Base-by-base conservation (phyloP, 2,113 vertebrate genomes). In the Climacteris rufus region DNA sequence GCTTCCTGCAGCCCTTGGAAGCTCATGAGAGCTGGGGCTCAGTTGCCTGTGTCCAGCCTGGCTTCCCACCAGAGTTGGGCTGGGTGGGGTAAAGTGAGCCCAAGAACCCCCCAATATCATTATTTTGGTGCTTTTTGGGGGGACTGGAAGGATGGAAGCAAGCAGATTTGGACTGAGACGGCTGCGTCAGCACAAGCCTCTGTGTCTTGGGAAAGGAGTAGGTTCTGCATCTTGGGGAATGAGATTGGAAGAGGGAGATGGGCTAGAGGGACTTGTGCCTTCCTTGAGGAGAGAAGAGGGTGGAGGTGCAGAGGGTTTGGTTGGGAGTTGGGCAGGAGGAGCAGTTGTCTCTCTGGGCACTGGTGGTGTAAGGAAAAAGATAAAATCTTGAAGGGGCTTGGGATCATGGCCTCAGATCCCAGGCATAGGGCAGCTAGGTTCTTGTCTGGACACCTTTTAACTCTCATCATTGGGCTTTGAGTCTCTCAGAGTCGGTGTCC, bases 1-100 rank as follows among this genome's bases (percentile, higher is more conserved):
- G 35, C 8, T 78, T 20, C 54, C n/a, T 88, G 5, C 23, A 57
- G 37, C 37, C 11, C 23, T 42, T 0, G 0, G 24, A 11, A 45
- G 31, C 64, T 71, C 1, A 0, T 9, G 23, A 52, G 31, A 21
- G 13, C 57, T 42, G 30, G 5, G 23, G 11, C 39, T 93, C n/a
- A 9, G 24, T 19, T 59, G 47, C 49, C 15, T 74, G 10, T n/a
- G 15, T 28, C 40, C 71, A 83, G 37, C 49, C 70, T 79, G 52
- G 30, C 18, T 75, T 87, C 39, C 39, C 39, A 21, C 20, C 35
- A 30, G 14, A 75, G 45, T 54, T 31, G 25, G 25, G 33, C 54
- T 45, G 22, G 1, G 7, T 42, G 37, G 21, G 70, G 17, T 24
- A 75, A 63, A 76, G 23, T 13, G 33, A 89, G 15, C 16, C n/a